phyloP scores from a whole-genome alignment of 2,797 vertebrate species.

The Melanogrammus aeglefinus region DNA sequence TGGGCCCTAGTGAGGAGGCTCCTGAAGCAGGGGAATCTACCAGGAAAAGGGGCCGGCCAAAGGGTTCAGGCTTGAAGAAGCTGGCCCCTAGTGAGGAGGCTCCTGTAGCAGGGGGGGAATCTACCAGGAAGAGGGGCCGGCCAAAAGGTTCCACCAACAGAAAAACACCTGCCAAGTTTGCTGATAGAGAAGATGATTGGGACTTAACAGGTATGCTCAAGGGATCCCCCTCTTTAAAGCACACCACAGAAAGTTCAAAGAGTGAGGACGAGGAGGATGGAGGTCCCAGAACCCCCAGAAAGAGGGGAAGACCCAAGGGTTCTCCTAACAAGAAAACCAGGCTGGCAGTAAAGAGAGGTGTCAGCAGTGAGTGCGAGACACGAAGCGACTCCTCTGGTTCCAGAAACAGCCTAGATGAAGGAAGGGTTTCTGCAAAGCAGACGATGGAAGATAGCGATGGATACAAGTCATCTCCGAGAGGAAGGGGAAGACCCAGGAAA shows the following conservation, averaged over 20 bases:
- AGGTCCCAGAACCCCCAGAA: constrained; percentile 32
- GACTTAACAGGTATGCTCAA: constrained; percentile 38
- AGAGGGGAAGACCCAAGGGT: constrained; percentile 63
- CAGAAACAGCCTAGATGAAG: constrained; percentile 30
- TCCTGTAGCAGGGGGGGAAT: no score
- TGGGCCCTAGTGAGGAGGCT: constrained; percentile 37
- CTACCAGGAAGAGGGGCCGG: no score
- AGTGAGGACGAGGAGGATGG: not conserved
- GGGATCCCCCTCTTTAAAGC: constrained; percentile 28
- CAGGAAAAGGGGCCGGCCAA: no score
- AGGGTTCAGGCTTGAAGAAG: no score
- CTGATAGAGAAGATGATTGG: not conserved
- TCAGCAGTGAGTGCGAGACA: not conserved
- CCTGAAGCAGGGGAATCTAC: constrained; percentile 25
- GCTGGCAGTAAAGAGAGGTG: not conserved
- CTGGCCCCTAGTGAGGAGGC: no score
- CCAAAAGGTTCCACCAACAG: constrained; percentile 40
- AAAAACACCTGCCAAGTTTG: not conserved
- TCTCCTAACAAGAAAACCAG: constrained; percentile 33
- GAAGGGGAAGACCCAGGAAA: constrained; percentile 47
- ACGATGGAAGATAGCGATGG: constrained; percentile 13
- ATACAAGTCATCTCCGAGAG: constrained; percentile 3
- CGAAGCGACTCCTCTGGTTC: constrained; percentile 45
- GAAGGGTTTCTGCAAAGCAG: not conserved
- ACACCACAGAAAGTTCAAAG: not conserved